phyloP scores from a whole-genome alignment of 2,113 vertebrate genomes.

The Hyaena hyaena region DNA sequence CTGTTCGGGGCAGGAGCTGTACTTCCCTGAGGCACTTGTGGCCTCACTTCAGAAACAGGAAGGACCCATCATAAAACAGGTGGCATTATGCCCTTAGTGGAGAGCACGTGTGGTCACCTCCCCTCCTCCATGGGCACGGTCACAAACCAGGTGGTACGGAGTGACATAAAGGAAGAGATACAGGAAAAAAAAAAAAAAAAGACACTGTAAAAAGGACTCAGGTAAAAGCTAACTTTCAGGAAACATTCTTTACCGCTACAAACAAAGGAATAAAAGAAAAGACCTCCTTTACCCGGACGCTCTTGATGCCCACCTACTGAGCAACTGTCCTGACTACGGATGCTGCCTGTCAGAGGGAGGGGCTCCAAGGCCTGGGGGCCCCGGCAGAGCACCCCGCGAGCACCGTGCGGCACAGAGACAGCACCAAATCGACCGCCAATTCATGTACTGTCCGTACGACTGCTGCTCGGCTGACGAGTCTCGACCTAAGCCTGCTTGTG shows the following conservation, averaged over 20 bases:
- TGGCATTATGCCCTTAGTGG: background rate
- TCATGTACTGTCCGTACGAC: too few relatives aligned
- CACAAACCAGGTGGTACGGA: background rate
- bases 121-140: background rate
- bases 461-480: fast-evolving
- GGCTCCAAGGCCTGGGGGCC: background rate
- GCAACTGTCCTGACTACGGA: too few relatives aligned
- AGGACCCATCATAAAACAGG: background rate
- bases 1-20: background rate
- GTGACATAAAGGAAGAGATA: background rate
- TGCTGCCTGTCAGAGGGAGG: background rate
- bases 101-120: background rate
- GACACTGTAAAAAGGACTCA: background rate
- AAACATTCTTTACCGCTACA: background rate
- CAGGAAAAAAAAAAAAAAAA: background rate
- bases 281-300: background rate
- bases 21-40: background rate
- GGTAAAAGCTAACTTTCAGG: background rate
- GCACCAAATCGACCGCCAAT: fast-evolving
- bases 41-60: background rate
- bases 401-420: background rate
- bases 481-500: too few relatives aligned
- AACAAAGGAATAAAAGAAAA: background rate
- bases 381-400: background rate
- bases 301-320: background rate